Evolutionary conservation across 2,888 invertebrate species (phyloP).

Genomic region (Hemithea aestivaria): DNA sequence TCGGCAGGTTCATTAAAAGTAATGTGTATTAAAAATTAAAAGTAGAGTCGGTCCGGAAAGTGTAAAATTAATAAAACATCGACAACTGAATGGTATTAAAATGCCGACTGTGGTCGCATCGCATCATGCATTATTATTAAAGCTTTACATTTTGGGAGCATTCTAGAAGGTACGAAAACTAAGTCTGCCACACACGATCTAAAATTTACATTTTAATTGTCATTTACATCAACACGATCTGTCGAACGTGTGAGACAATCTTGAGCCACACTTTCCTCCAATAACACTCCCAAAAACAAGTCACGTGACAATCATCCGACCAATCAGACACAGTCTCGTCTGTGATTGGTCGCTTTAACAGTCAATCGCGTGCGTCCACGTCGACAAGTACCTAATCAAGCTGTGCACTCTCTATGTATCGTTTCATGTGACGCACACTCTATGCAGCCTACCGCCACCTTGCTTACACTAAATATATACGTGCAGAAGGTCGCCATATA

Average conservation of each 20-base stretch:
- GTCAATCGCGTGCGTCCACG: slow-evolving; percentile 11
- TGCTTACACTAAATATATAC: slow-evolving; percentile 19
- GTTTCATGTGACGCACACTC: slow-evolving; percentile 41
- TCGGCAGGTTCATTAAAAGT: slow-evolving; percentile 27
- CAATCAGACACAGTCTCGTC: too few species aligned
- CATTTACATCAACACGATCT: too few species aligned
- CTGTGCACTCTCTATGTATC: slow-evolving; percentile 39
- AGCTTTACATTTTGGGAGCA: too few species aligned
- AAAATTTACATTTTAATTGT: too few species aligned
- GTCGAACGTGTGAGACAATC: too few species aligned
- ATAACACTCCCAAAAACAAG: too few species aligned
- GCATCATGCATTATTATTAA: background rate
- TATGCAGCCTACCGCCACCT: slow-evolving; percentile 52
- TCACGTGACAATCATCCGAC: too few species aligned
- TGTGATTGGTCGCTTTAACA: too few species aligned
- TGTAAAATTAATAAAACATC: slow-evolving; percentile 58
- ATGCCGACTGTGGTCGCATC: slow-evolving; percentile 12
- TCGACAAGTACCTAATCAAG: slow-evolving; percentile 19
- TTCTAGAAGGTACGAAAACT: too few species aligned
- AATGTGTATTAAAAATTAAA: slow-evolving; percentile 34
- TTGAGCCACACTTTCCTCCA: too few species aligned
- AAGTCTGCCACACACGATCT: too few species aligned
- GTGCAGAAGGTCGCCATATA: too few species aligned
- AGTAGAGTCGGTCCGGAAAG: slow-evolving; percentile 45
- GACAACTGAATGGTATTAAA: slow-evolving; percentile 46